Evolutionary conservation across 2,888 invertebrate genomes (phyloP), one percentile per base, ranked within the genome.

Genomic region (Ischnus inquisitorius): DNA sequence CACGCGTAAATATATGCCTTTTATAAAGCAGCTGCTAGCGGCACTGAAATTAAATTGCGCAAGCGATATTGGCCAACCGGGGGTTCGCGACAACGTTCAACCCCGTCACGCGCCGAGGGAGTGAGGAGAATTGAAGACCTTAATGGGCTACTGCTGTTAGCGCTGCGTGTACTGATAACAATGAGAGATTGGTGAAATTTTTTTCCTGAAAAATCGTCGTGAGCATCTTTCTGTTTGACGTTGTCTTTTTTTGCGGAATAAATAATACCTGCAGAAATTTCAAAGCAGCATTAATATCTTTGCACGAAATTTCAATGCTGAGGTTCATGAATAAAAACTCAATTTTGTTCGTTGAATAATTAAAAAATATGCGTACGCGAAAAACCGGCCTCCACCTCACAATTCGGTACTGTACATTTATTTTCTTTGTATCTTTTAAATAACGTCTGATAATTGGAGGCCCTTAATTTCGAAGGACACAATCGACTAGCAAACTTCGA

Each of bases 21-120:
- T 77, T 68, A 54, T 83, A 62, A 77, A 83, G 68, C 80, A 72
- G 72, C 72, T 72, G 76, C 60, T 77, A 54, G 72, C 64, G 72
- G 54, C 64, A 48, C 60, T 68, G 72, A 83, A 83, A 83, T 80
- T 80, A 83, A 80, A 72, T 80, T 83, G 67, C 69, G 39, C 54
- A 10, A 25, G 68, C 41, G 43, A 54, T 77, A 74, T 83, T 57
- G 60, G 77, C 67, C 72, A 25, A 34, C 46, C 46, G 60, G 43
- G 65, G 68, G 54, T 64, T 6, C 8, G 43, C 8, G 48, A 28
- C 16, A 69, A 68, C 43, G 8, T 12, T 10, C 19, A 57, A 76
- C 65, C 69, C 22, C 54, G 69, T 72, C 71, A 76, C 34, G 51
- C 34, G 46, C 39, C 22, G 28, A 10, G 22, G 10, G 64, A 12